Evolutionary conservation across 2,113 vertebrate species (phyloP), one percentile per base, ranked within the genome.

Genomic region (Saguinus imperator): DNA sequence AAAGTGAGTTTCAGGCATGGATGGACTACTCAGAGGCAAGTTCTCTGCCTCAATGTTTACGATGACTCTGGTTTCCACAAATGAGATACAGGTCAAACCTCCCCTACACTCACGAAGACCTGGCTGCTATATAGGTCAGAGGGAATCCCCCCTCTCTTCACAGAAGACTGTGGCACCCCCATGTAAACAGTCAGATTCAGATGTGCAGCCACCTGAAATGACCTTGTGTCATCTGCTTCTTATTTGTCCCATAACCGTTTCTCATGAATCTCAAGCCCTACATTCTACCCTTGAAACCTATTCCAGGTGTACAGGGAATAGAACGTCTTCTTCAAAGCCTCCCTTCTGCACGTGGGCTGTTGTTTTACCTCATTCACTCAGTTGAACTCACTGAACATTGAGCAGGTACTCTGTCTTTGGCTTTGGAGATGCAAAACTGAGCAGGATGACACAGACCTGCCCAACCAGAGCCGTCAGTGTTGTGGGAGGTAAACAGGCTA

Each of bases 361-460:
- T 5, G 18, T 6, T 75, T 72, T 52, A 12, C 29, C 73, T 84
- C 37, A 6, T 27, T 84, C 20, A 37, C 10, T 75, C 58, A 16
- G 17, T 0, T 14, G 23, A 89, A n/a, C 9, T 52, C 75, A 48
- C 0, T 10, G 18, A 77, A 50, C n/a, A 58, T 43, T 76, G 57
- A 43, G 17, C 1, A 17, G 0, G 2, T 10, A 50, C 77, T 57
- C 17, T 29, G 6, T 18, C 13, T 16, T 58, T 83, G 32, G 50
- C 45, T n/a, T 35, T 20, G 10, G 58, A 25, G 52, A 72, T 6
- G 23, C 7, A 61, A 52, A 43, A 55, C 1, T 3, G 17, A 89
- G 1, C 32, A 25, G 29, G 58, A 52, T 1, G 14, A n/a, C 1
- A 1, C 0, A 2, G 9, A 3, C 13, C 23, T 29, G n/a, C 10